Evolutionary conservation across 2,888 invertebrate species (phyloP).

Genomic region (Phrixothrix hirtus): DNA sequence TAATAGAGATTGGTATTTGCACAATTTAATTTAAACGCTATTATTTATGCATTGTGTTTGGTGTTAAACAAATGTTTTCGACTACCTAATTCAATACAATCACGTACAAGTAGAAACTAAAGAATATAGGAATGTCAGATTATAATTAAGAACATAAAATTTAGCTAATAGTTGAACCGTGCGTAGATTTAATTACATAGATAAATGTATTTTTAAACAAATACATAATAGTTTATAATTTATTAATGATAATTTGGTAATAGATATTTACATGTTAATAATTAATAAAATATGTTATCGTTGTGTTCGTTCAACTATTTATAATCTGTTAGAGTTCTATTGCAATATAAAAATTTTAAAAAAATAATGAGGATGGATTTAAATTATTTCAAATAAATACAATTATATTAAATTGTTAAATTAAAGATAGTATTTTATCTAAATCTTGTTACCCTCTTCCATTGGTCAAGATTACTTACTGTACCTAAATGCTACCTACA

Average conservation of each 20-base stretch:
- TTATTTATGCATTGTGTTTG: no score
- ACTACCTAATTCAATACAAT: slow-evolving; percentile 55
- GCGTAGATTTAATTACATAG: slow-evolving; percentile 53
- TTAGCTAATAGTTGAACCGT: slow-evolving; percentile 55
- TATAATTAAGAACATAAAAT: slow-evolving; percentile 55
- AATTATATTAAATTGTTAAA: slow-evolving; percentile 5
- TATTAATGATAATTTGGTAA: slow-evolving; percentile 47
- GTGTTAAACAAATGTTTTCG: no score
- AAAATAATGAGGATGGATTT: slow-evolving; percentile 1
- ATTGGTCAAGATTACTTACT: no score
- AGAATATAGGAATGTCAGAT: slow-evolving; percentile 48
- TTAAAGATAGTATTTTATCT: neutral
- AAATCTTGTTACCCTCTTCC: no score
- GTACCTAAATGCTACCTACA: neutral
- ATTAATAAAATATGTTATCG: slow-evolving; percentile 44
- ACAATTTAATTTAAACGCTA: no score
- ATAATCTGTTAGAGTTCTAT: slow-evolving; percentile 13
- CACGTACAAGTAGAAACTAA: slow-evolving; percentile 34
- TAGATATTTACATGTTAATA: slow-evolving; percentile 42
- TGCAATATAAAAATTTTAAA: slow-evolving; percentile 16
- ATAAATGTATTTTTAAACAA: slow-evolving; percentile 53
- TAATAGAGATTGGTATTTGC: no score
- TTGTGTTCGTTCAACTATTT: slow-evolving; percentile 15
- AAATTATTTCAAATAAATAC: slow-evolving; percentile 4
- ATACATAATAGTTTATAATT: slow-evolving; percentile 52